phyloP scores from a whole-genome alignment of 2,797 vertebrate species.

The Crenuchus spilurus region DNA sequence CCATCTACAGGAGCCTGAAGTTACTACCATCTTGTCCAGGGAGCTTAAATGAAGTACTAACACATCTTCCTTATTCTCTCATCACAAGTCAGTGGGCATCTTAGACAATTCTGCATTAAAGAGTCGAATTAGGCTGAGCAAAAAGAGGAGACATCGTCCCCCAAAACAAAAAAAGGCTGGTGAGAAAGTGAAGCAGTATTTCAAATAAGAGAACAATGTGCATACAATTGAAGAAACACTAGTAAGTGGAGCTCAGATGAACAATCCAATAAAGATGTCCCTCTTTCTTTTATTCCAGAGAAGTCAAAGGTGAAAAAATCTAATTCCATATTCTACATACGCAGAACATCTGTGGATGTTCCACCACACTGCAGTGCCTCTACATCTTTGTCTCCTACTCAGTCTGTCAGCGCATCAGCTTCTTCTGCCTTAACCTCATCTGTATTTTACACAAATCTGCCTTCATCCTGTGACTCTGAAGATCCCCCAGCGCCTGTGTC shows the following conservation, averaged over 20 bases:
- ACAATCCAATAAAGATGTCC: background rate
- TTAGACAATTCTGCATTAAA: slow-evolving; percentile 57
- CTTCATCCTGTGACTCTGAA: background rate
- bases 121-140: slow-evolving; percentile 52
- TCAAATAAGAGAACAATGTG: background rate
- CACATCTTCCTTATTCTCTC: background rate
- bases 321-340: background rate
- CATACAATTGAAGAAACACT: background rate
- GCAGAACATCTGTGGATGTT: background rate
- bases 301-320: background rate
- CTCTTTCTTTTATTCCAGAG: slow-evolving; percentile 10
- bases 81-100: slow-evolving; percentile 41
- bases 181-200: background rate
- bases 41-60: no score
- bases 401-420: background rate
- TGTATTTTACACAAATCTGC: background rate
- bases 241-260: background rate
- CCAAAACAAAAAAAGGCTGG: slow-evolving; percentile 17
- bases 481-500: background rate
- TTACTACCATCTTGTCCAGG: no score
- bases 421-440: slow-evolving; percentile 10
- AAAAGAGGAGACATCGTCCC: slow-evolving; percentile 52
- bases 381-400: background rate
- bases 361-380: background rate
- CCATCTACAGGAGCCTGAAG: no score